Conservation (phyloP, 1,140 invertebrate species). For the Geopemphigus sp. region DNA sequence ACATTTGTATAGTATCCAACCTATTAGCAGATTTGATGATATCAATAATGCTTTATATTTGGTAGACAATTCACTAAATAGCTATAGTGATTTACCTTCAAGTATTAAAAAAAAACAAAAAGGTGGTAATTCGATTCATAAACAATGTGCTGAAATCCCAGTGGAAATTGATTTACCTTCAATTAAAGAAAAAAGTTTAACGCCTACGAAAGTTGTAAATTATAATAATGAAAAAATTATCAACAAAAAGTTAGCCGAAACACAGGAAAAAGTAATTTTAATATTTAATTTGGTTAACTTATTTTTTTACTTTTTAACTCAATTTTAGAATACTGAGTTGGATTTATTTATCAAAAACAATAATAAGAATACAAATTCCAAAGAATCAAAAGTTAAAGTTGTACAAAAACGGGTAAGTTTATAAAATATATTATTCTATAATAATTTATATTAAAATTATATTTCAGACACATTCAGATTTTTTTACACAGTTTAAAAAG, state of each 20-base stretch:
- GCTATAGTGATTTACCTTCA: not conserved
- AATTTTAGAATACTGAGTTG: not conserved
- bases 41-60: conserved; percentile 19
- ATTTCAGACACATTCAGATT: conserved; percentile 9
- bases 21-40: conserved; percentile 23
- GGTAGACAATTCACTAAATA: not conserved
- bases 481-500: conserved; percentile 19
- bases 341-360: not conserved
- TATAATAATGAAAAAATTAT: not conserved
- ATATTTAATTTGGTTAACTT: not conserved
- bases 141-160: not conserved
- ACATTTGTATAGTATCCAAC: conserved; percentile 45
- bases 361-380: not conserved
- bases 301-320: not conserved
- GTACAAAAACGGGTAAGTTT: not conserved
- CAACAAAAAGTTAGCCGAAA: not conserved
- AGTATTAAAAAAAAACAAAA: conserved; percentile 40
- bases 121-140: not conserved
- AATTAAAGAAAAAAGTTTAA: not conserved
- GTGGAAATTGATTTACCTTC: conserved; percentile 10
- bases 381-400: not conserved
- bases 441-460: not conserved
- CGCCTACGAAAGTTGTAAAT: not conserved
- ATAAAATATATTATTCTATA: not conserved
- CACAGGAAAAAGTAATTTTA: conserved; percentile 20